These are phyloP conservation scores for Etheostoma cragini DNA, from an alignment of 2,113 vertebrate genomes.

Conservation along the genomic window DNA sequence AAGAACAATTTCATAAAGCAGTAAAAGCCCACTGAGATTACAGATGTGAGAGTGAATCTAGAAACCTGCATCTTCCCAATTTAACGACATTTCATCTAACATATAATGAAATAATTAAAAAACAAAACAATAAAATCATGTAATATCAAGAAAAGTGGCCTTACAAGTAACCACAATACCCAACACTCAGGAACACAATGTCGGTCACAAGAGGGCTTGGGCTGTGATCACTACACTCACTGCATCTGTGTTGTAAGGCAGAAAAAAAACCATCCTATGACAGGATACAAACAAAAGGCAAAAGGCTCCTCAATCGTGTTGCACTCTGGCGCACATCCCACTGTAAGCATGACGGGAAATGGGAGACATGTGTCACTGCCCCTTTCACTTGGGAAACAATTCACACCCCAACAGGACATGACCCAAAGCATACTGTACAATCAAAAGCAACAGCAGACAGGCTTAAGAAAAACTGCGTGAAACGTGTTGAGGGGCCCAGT, in stretches of 20 bases:
- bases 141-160: background rate
- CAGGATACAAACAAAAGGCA: background rate
- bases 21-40: background rate
- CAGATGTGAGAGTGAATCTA: background rate
- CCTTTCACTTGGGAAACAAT: background rate
- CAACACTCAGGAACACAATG: background rate
- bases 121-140: background rate
- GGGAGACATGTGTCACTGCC: background rate
- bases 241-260: background rate
- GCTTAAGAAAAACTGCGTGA: constrained; percentile 17
- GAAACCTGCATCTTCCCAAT: background rate
- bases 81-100: background rate
- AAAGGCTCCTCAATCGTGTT: background rate
- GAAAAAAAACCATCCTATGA: background rate
- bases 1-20: background rate
- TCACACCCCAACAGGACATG: background rate
- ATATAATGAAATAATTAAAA: background rate
- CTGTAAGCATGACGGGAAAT: background rate
- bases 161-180: background rate
- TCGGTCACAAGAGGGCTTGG: background rate
- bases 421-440: background rate
- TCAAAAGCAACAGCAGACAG: background rate
- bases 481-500: constrained; percentile 19
- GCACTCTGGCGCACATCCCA: background rate
- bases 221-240: background rate